Evolutionary conservation across 2,113 vertebrate species (phyloP), one percentile per base, ranked within the genome.

Genomic region (Xiphias gladius): DNA sequence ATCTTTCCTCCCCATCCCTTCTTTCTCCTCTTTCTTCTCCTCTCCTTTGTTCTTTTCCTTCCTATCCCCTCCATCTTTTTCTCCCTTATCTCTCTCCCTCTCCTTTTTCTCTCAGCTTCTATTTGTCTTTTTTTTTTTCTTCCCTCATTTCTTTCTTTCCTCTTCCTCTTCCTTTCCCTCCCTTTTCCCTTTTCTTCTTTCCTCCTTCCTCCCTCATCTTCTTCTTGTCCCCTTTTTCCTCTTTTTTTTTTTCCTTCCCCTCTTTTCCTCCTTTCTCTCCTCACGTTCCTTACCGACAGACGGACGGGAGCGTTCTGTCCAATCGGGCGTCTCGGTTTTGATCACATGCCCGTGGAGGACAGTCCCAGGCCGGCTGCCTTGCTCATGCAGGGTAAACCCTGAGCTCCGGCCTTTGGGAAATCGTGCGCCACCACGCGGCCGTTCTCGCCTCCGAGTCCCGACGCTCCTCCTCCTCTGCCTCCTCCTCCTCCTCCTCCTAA

Each of bases 361-460:
- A 97, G 94, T 87, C 96, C 96, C 93, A 97, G 95, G 80, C 97
- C 96, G n/a, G 95, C 96, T 77, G 95, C 94, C 94, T 97, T 97
- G 91, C 97, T 96, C 97, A 97, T 97, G 95, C 96, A 97, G 50
- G 97, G 97, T 86, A 97, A 95, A 0, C 96, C 96, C 86, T 97
- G 97, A 93, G 97, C 96, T 92, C 96, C 95, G 0, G 81, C 48
- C 93, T 97, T 97, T 9, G 96, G 95, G 88, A 97, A 97, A 83
- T 97, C 96, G 0, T 97, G 96, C 46, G 96, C 96, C 93, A 97
- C 94, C 76, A 97, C 95, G 12, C 97, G 95, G 66, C 97, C 97
- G 0, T 98, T 98, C 89, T 98, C 97, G 52, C 97, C 97, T 41
- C 95, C 96, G 9, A 83, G 67, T 7, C 66, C 90, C 0, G 80